Evolutionary conservation across 2,797 vertebrate genomes (phyloP).

Genomic region (Scleropages formosus): DNA sequence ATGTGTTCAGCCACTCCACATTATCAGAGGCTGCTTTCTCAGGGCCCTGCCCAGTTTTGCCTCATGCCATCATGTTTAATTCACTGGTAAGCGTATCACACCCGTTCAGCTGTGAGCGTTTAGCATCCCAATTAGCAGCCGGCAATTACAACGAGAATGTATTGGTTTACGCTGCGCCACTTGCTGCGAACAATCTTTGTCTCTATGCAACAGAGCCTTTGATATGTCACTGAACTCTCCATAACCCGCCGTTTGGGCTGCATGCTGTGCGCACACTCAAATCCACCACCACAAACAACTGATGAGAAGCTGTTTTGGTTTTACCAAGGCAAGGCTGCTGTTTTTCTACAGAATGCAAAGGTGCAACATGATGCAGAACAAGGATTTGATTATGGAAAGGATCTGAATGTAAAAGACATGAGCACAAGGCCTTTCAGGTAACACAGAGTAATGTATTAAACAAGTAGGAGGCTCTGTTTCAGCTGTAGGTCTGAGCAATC

Average conservation of each 20-base stretch:
- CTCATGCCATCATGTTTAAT: conserved; percentile 6
- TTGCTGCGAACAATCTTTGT: conserved; percentile 29
- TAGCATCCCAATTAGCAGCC: conserved; percentile 38
- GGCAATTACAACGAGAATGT: conserved; percentile 34
- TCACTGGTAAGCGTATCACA: not conserved
- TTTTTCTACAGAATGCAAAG: not conserved
- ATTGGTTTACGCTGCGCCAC: conserved; percentile 15
- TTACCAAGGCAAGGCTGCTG: not conserved
- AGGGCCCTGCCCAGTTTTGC: not conserved
- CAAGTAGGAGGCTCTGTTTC: not conserved
- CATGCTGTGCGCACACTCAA: not conserved
- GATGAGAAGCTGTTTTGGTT: not conserved
- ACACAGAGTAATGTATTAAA: not conserved
- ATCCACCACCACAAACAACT: not conserved
- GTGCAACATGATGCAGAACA: not conserved
- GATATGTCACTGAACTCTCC: conserved; percentile 27
- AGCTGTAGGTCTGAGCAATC: not conserved
- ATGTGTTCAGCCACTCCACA: conserved; percentile 12
- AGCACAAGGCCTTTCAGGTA: no score
- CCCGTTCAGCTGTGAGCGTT: conserved; percentile 30
- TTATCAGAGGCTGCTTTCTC: conserved; percentile 6
- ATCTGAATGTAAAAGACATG: not conserved
- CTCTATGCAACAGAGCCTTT: conserved; percentile 43
- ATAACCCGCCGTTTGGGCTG: not conserved
- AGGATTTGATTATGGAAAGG: not conserved